A percentile compares a stretch with the other conserved stretches of the same genome.
Conservation (phyloP, 1,140 invertebrate genomes). For the Acyrthosiphon pisum region DNA sequence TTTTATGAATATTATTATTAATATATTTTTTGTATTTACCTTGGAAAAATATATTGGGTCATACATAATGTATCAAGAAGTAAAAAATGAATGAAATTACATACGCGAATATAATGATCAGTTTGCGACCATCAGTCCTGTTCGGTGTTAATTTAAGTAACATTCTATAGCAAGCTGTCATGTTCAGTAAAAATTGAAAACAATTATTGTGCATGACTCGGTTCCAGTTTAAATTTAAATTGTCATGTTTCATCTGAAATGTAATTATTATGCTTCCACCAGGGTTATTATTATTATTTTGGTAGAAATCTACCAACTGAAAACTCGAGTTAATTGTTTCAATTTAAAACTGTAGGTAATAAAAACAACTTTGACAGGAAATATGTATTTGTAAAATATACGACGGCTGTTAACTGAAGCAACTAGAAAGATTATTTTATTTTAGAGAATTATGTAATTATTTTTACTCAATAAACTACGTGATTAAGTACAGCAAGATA, state of each 20-base stretch:
- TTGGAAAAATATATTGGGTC: background rate
- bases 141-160: slow-evolving; percentile 13
- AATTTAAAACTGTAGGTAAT: background rate
- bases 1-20: background rate
- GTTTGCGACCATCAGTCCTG: background rate
- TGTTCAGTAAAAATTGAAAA: background rate
- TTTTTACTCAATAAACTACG: background rate
- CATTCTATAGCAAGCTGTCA: slow-evolving; percentile 13
- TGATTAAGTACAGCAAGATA: background rate
- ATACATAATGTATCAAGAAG: slow-evolving; percentile 2
- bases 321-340: background rate
- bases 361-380: background rate
- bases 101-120: background rate
- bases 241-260: slow-evolving; percentile 8
- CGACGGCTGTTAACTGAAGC: background rate
- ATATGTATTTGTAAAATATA: slow-evolving; percentile 19
- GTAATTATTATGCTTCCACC: background rate
- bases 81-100: background rate
- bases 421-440: background rate
- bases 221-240: background rate
- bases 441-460: background rate
- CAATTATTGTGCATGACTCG: slow-evolving; percentile 11
- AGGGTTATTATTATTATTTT: background rate
- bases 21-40: background rate
- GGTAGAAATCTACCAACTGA: background rate